A percentile compares a stretch with the other conserved stretches of the same genome.
Conservation (phyloP, 2,113 vertebrate species). For the Heterotilapia buettikoferi region DNA sequence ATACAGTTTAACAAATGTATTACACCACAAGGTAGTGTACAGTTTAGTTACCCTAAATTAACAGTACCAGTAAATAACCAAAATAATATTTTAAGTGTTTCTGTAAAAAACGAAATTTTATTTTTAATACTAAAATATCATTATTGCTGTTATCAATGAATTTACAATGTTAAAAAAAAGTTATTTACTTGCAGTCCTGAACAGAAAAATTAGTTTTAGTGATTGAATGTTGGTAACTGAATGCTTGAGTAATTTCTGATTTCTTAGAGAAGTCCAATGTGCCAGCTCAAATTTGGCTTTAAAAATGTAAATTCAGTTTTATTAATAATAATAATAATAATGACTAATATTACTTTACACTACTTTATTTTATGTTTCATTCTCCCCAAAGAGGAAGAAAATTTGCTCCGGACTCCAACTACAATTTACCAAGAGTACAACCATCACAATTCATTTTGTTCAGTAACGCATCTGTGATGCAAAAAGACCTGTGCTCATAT, state of each 20-base stretch:
- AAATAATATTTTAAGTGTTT: background rate
- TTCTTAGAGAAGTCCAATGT: background rate
- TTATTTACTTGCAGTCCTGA: background rate
- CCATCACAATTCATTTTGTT: background rate
- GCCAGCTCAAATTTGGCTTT: background rate
- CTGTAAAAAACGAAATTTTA: rapidly evolving
- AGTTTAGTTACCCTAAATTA: background rate
- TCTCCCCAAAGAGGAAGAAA: background rate
- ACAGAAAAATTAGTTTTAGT: background rate
- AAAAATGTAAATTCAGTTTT: background rate
- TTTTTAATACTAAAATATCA: background rate
- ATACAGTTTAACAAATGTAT: background rate
- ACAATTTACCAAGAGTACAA: background rate
- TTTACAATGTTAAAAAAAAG: background rate
- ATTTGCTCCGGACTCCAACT: background rate
- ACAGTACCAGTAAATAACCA: background rate
- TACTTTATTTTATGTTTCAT: background rate
- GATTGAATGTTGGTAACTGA: background rate
- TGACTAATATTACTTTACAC: background rate
- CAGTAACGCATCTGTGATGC: background rate
- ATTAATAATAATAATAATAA: background rate
- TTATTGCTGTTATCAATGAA: background rate
- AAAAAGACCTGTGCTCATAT: background rate
- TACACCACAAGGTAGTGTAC: background rate
- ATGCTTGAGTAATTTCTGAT: background rate